Evolutionary conservation across 2,113 vertebrate genomes (phyloP), one percentile per base, ranked within the genome.

Genomic region (Salvelinus sp.): DNA sequence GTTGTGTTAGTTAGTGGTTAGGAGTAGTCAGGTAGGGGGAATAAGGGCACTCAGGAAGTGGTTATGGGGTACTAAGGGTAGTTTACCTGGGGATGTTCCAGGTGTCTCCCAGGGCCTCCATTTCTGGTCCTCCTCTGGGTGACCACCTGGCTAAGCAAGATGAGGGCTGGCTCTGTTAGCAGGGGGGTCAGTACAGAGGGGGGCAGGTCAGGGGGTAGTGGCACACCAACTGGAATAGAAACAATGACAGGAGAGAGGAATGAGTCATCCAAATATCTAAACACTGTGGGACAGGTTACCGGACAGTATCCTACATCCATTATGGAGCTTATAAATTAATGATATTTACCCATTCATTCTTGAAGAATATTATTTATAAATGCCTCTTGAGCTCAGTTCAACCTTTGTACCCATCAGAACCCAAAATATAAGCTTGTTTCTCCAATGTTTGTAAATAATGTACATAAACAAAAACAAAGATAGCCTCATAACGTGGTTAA

Each of bases 51-150:
- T 66, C 27, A 28, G 27, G 64, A 14, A 16, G 13, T 13, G 4
- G 13, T 2, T 66, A 9, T 28, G 13, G 5, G 64, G 64, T 16
- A 14, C 23, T 16, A 23, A 16, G 23, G 10, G 27, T 27, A 20
- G 27, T 25, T 16, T 75, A 95, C 95, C 85, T 85, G 44, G 87
- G 84, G 4, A 79, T 80, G 73, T 74, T 92, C 95, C 95, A 96
- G 12, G 91, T 80, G 0, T 0, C 3, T 6, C 95, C 94, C 58
- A 95, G 85, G 6, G 3, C 67, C 75, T 80, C 95, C 94, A 96
- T 44, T 88, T 66, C 1, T 10, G 0, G 1, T 60, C 76, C 20
- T 95, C 89, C 0, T 78, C 20, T 0, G 77, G 22, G 2, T 63
- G 33, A 95, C 83, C 58, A 58, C 83, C 16, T 68, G 71, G 28